Conservation (phyloP, 2,888 invertebrate genomes). For the Parasteatoda lunata region DNA sequence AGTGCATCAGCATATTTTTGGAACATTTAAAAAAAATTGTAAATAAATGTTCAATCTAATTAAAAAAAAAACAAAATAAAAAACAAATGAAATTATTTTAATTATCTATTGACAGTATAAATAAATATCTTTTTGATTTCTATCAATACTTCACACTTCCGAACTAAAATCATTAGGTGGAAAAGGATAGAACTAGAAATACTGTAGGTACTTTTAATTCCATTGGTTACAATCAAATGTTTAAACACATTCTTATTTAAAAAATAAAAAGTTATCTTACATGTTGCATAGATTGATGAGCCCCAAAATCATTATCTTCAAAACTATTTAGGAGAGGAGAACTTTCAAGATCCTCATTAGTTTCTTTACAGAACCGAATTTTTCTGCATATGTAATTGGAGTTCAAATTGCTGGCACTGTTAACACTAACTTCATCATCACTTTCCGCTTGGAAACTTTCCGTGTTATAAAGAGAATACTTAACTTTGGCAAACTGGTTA, state of each 20-base stretch:
- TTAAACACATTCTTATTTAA: not conserved
- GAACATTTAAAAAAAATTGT: too few species aligned
- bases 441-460: constrained; percentile 48
- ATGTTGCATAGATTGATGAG: constrained; percentile 35
- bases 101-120: too few species aligned
- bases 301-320: constrained; percentile 23
- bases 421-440: constrained; percentile 45
- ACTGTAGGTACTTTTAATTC: too few species aligned
- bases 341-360: constrained; percentile 20
- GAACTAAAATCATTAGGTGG: too few species aligned
- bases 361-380: constrained; percentile 28
- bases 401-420: constrained; percentile 26
- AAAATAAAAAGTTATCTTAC: constrained; percentile 16
- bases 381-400: constrained; percentile 19
- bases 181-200: too few species aligned
- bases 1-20: too few species aligned
- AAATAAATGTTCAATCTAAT: too few species aligned
- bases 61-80: too few species aligned
- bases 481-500: constrained; percentile 56
- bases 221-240: too few species aligned
- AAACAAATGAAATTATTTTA: too few species aligned
- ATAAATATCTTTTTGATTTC: too few species aligned
- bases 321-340: constrained; percentile 5
- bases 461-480: constrained; percentile 51
- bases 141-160: too few species aligned